Evolutionary conservation across 2,797 vertebrate genomes (phyloP).

Genomic region (Saxicola maurus): DNA sequence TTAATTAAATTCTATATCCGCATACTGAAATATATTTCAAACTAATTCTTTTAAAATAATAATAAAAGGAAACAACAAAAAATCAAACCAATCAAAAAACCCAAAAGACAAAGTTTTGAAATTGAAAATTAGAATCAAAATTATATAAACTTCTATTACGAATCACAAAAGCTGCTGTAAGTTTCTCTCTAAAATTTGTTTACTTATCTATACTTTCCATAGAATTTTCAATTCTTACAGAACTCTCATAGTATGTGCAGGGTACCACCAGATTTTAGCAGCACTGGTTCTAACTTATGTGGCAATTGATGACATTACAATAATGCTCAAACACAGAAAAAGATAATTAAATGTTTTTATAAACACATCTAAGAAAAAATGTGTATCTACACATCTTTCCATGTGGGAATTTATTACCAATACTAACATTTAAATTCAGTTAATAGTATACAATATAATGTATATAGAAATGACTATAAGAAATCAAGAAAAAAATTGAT

Average conservation of each 20-base stretch:
- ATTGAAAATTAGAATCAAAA: background rate
- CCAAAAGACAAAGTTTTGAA: background rate
- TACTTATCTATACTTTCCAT: background rate
- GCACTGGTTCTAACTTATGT: background rate
- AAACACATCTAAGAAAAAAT: background rate
- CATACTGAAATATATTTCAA: background rate
- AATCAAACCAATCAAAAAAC: rapidly evolving
- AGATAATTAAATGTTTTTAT: background rate
- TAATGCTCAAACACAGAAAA: background rate
- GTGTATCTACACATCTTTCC: background rate
- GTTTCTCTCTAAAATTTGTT: background rate
- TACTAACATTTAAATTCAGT: background rate
- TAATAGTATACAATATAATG: background rate
- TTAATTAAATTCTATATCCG: background rate
- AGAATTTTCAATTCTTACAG: background rate
- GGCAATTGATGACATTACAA: background rate
- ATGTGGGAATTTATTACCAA: background rate
- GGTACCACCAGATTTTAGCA: background rate
- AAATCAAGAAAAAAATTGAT: background rate
- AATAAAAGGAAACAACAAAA: background rate
- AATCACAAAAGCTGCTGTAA: background rate
- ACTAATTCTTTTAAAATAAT: background rate
- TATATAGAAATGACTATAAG: background rate
- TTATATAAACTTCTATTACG: background rate
- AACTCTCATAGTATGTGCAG: background rate